Base-by-base conservation (phyloP, 2,888 invertebrate genomes). In the Oxytorus armatus region DNA sequence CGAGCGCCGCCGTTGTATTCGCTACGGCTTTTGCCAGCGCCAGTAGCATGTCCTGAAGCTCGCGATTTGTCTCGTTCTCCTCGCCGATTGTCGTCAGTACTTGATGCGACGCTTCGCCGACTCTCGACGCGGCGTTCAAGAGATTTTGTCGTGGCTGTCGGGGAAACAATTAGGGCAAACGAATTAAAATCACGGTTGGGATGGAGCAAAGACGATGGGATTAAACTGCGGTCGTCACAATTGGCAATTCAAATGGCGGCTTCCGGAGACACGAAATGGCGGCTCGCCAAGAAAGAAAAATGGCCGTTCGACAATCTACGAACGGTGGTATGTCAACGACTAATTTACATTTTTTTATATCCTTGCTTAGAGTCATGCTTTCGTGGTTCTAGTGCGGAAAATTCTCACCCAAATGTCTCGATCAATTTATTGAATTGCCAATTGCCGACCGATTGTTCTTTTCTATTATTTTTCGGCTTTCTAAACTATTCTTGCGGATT, bases 11-110 rank as follows among this genome's bases (percentile, higher is more conserved):
- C 0, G 99, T 99, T 1, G 98, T 98, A 91, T 99, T 99, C 49
- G 99, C 99, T 33, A 99, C 99, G 0, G 97, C 97, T 92, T 99
- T 99, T 4, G 99, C 99, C 84, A 99, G 93, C 0, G 97, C 96
- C 23, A 99, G 93, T 0, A 99, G 94, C 93, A 98, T 96, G 86
- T 99, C 99, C 93, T 95, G 96, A 0, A 97, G 94, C 86, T 97
- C 97, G 85, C 96, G 95, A 91, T 95, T 96, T 83, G 96, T 95
- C 11, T 95, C 95, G n/a, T 96, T 96, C 79, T 98, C 98, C 88
- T 98, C 98, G 14, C 97, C 97, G 90, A 98, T 98, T 69, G 97
- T 97, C 88, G 97, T 95, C 68, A 99, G 94, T 0, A 99, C 97
- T 87, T 97, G 96, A 59, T 98, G 97, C 77, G 98, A 98, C 0